phyloP scores from a whole-genome alignment of 2,797 vertebrate species.

The Podargus strigoides region DNA sequence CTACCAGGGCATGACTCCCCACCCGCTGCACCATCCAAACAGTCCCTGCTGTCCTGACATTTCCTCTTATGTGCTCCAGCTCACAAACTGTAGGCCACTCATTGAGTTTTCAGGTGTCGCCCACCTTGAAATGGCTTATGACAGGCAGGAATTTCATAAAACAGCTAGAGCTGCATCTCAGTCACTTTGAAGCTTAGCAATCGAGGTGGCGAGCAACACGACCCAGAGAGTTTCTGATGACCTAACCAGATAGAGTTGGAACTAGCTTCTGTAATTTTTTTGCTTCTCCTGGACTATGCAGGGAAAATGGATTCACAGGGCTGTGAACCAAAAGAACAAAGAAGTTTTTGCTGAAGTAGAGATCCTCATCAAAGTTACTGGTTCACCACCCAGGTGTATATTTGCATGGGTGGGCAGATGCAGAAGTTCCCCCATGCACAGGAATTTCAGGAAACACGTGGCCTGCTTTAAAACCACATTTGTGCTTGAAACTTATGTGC shows the following conservation, averaged over 20 bases:
- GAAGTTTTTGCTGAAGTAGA: background rate
- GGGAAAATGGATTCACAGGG: background rate
- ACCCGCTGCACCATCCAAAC: background rate
- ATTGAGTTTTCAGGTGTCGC: background rate
- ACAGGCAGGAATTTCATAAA: background rate
- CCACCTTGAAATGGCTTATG: background rate
- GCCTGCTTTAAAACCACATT: background rate
- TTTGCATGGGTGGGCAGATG: background rate
- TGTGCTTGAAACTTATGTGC: background rate
- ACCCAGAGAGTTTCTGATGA: background rate
- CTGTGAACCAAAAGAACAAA: background rate
- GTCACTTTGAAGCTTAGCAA: background rate
- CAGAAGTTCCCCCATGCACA: background rate
- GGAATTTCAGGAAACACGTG: background rate
- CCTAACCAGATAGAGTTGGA: background rate
- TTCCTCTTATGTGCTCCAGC: background rate
- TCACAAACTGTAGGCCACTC: background rate
- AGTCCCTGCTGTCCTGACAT: background rate
- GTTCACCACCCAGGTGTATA: background rate
- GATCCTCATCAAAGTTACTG: background rate
- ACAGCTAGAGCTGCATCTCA: background rate
- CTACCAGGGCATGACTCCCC: background rate
- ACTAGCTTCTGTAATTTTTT: background rate
- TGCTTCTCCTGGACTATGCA: background rate
- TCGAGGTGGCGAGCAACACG: background rate